Conservation (phyloP, 1,140 invertebrate genomes). For the Babylonia areolata region DNA sequence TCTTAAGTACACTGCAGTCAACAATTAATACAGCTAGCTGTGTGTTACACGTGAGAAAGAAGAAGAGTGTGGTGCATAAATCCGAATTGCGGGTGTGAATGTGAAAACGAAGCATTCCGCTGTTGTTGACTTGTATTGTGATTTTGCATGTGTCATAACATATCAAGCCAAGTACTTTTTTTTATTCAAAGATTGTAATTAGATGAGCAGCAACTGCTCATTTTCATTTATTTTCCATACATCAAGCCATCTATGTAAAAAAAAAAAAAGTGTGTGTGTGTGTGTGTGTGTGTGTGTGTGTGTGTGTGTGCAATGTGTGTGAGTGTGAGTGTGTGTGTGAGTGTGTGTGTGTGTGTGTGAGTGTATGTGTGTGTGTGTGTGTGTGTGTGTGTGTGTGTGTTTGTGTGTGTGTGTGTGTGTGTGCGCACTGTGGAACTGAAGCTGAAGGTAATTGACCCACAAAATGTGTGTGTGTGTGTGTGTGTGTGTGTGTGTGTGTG, state of each 20-base stretch:
- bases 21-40: too few species aligned
- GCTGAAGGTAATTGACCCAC: too few species aligned
- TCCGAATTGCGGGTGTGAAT: too few species aligned
- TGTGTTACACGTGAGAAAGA: too few species aligned
- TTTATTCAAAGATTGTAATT: not conserved
- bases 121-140: not conserved
- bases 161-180: not conserved
- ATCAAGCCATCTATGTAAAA: too few species aligned
- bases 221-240: not conserved
- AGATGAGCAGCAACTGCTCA: not conserved
- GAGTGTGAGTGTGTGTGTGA: not conserved
- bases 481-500: too few species aligned
- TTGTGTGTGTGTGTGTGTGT: too few species aligned
- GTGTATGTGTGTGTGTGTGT: not conserved
- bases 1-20: too few species aligned
- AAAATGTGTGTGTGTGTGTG: too few species aligned
- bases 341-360: not conserved
- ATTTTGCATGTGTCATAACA: not conserved
- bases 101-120: too few species aligned
- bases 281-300: constrained; percentile 7
- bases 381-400: not conserved
- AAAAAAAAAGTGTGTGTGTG: not conserved
- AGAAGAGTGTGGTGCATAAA: too few species aligned
- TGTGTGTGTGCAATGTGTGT: not conserved
- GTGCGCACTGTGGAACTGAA: too few species aligned